Evolutionary conservation across 1,140 invertebrate species (phyloP), one percentile per base, ranked within the genome.

Genomic region (Scaptomyza graminum): DNA sequence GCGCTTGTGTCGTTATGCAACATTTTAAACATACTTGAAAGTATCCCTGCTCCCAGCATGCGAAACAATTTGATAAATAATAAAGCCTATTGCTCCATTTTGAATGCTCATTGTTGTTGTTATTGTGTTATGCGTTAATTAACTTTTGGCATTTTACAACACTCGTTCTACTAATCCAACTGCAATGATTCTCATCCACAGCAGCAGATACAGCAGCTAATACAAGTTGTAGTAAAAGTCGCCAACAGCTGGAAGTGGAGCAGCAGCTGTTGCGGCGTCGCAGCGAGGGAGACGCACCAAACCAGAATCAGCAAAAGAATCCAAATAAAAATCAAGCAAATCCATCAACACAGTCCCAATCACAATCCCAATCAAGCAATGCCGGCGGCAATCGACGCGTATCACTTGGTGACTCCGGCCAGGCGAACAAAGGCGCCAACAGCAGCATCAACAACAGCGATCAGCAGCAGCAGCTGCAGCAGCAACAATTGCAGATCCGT

Each of bases 401-500:
- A 18, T 91, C 84, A 62, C 51, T 91, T 56, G 81, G 78, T 56
- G 90, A 91, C 74, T 15, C 28, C 34, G 41, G 51, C 50, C 59
- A 74, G 8, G 3, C 57, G 52, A 62, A 65, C 12, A 67, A 59
- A 16, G 43, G 39, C 47, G 28, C 15, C 54, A 41, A 12, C 63
- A 15, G 76, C 15, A 18, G 37, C 67, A 79, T 31, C 54, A 44
- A 31, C 59, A 46, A 12, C 63, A 15, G 74, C 69, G 52, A 49
- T 9, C 12, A 18, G 25, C 67, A 80, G 60, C 44, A 75, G 59
- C 74, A 67, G 51, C 37, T 57, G 55, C 69, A 74, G 39, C 54
- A 62, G 6, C 49, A 34, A 49, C 91, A 92, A 25, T 92, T 95
- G 62, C 92, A 95, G 68, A 94, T 96, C 44, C 93, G 94, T 74